Conservation (phyloP, 1,140 invertebrate species). For the Drosophila santomea region DNA sequence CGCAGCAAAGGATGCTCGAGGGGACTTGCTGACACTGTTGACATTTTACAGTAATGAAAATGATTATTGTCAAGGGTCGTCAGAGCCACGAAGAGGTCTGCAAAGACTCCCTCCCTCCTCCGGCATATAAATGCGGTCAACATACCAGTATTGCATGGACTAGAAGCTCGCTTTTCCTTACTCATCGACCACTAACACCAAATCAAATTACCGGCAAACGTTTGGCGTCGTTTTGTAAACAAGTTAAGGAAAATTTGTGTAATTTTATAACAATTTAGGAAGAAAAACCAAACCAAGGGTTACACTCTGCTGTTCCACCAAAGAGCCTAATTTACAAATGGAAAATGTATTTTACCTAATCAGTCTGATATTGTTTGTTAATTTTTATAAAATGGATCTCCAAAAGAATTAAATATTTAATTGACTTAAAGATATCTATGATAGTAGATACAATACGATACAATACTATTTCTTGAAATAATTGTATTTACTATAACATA, state of each 20-base stretch:
- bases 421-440: no score
- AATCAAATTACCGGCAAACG: neutral
- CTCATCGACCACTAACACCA: neutral
- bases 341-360: no score
- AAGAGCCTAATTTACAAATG: no score
- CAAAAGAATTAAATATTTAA: no score
- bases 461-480: neutral
- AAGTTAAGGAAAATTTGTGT: no score
- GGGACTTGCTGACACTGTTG: constrained; percentile 64
- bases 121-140: constrained; percentile 32
- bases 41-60: constrained; percentile 74
- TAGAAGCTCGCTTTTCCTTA: constrained; percentile 1
- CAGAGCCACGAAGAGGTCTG: constrained; percentile 26
- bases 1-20: constrained; percentile 32
- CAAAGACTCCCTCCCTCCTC: constrained; percentile 2
- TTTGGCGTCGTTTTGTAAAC: neutral
- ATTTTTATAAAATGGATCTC: no score
- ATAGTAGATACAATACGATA: no score
- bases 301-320: no score
- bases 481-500: no score
- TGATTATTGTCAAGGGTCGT: constrained; percentile 77
- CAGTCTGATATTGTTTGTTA: no score
- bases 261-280: no score
- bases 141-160: constrained; percentile 1
- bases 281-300: no score